A percentile compares a stretch with the other conserved stretches of the same genome.
These are phyloP conservation scores for Campylorhamphus procurvoides DNA, from an alignment of 2,113 vertebrate genomes.

Conservation along the genomic window DNA sequence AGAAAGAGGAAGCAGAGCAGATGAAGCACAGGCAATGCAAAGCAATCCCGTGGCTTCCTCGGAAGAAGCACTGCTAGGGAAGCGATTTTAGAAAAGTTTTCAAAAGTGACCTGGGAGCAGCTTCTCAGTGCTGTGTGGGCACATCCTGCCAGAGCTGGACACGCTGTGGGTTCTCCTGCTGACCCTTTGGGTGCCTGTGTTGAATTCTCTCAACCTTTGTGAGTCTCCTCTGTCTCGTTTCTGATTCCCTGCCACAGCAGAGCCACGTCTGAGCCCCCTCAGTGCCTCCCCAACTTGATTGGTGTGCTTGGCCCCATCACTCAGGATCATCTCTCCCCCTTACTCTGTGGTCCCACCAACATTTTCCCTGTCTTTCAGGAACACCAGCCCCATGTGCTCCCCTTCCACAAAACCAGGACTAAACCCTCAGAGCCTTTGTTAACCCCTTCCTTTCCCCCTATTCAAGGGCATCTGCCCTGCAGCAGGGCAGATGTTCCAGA, in stretches of 20 bases:
- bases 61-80: not conserved
- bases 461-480: not conserved
- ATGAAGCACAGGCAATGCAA: not conserved
- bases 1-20: constrained; percentile 35
- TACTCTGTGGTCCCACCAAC: rapidly evolving
- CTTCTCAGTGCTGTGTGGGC: not conserved
- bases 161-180: not conserved
- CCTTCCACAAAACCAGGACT: not conserved
- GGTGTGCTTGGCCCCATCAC: not conserved
- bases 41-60: not conserved
- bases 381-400: not conserved
- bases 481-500: not conserved
- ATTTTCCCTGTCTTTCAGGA: not conserved
- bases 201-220: not conserved
- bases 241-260: not conserved
- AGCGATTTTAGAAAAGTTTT: not conserved
- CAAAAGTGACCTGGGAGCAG: not conserved
- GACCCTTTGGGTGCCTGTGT: not conserved
- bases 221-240: not conserved
- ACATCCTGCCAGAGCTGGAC: not conserved
- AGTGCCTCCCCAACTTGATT: not conserved
- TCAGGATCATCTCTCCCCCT: not conserved
- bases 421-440: not conserved
- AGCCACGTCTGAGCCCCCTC: not conserved
- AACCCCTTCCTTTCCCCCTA: not conserved